A percentile compares a stretch with the other conserved stretches of the same genome.
Conservation (phyloP, 1,140 invertebrate genomes). For the Lordiphosa collinella region DNA sequence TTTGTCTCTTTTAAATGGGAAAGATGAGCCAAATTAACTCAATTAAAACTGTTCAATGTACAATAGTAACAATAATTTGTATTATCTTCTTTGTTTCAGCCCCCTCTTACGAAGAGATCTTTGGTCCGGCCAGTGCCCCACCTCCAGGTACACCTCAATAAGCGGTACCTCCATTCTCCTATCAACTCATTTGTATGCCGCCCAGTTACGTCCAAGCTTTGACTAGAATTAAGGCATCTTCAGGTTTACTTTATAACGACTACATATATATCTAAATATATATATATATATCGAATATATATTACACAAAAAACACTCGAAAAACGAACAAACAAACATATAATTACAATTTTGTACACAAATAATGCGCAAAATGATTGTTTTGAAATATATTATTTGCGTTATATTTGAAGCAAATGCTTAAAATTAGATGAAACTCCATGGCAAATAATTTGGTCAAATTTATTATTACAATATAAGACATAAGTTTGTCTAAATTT, state of each 20-base stretch:
- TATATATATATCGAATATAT: constrained; percentile 24
- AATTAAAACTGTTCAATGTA: too few species aligned
- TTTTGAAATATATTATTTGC: too few species aligned
- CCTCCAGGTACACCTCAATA: constrained; percentile 54
- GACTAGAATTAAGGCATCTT: constrained; percentile 49
- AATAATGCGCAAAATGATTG: too few species aligned
- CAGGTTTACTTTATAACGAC: constrained; percentile 64
- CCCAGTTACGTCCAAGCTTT: constrained; percentile 71
- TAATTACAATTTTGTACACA: too few species aligned
- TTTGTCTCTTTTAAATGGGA: too few species aligned
- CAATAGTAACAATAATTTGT: too few species aligned
- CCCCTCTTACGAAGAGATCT: constrained; percentile 75
- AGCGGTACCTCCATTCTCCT: constrained; percentile 5
- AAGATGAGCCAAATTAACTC: too few species aligned
- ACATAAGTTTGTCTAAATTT: not conserved
- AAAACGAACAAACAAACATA: constrained; percentile 2
- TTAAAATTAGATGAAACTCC: too few species aligned
- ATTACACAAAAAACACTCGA: constrained; percentile 12
- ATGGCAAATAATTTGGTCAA: constrained; percentile 9
- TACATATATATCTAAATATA: constrained; percentile 22
- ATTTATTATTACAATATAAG: not conserved
- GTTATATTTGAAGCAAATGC: too few species aligned
- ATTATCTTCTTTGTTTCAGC: constrained; percentile 29
- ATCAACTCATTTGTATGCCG: constrained; percentile 35
- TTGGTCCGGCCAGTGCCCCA: constrained; percentile 61